Evolutionary conservation across 2,113 vertebrate genomes (phyloP), one percentile per base, ranked within the genome.

Genomic region (Colistium nudipinnis): DNA sequence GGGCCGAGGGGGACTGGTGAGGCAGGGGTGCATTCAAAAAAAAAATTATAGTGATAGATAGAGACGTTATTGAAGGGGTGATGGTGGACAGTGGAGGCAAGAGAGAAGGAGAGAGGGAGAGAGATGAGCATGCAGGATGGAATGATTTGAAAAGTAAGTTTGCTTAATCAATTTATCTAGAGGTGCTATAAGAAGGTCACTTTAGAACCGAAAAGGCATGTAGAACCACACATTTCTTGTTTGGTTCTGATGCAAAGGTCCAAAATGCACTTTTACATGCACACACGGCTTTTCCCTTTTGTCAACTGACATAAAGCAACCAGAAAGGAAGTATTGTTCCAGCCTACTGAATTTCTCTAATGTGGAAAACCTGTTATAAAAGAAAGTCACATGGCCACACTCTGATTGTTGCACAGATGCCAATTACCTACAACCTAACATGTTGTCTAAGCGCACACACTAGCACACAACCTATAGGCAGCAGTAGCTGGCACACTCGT

Each of bases 1-100:
- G 28, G 80, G 67, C 75, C 44, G 24, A 35, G 86, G 89, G 92
- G 89, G 87, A 93, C 87, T 10, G 75, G 81, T 88, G 90, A 74
- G 67, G 38, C 49, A 61, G 53, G 69, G 33, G 61, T 53, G 38
- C 62, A 56, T 63, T 78, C 60, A 16, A 51, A 68, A 70, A 75
- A 70, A 74, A 75, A 63, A 64, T 73, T 31, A 65, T 54, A 66
- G 67, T 20, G 47, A 61, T 62, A 54, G 65, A 78, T 78, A 62
- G 72, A 74, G 74, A 76, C 7, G 24, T 59, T 64, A 56, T 56
- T 67, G 63, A 27, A 51, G n/a, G 53, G 49, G 11, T 53, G 61
- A 41, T 16, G 38, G 56, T 87, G 77, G 65, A 57, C 51, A 60
- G 39, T 6, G 31, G 35, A 14, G 66, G 57, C 62, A 63, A 36